Evolutionary conservation across 1,140 invertebrate genomes (phyloP), one percentile per base, ranked within the genome.

Genomic region (Catajapyx aquilonaris): DNA sequence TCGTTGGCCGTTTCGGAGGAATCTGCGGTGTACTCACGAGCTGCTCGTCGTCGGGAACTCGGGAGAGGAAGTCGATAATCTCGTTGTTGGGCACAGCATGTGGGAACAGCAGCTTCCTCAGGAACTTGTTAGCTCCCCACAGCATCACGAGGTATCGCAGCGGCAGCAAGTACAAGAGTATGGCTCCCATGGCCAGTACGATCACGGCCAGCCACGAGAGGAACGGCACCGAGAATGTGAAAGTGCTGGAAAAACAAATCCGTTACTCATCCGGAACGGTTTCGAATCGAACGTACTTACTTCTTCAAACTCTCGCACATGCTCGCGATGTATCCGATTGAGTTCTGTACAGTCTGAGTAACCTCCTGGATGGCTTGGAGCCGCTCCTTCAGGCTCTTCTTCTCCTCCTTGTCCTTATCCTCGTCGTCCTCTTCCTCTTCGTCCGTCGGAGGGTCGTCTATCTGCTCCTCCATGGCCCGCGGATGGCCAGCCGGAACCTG

Each of bases 51-150:
- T 93, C 88, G 16, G 93, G 93, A 37, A 99, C 85, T 44, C 94
- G 64, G 0, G 88, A 93, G 39, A 99, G 61, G 47, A 95, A 76
- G 62, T 99, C 93, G 39, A 97, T 59, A 15, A 97, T 57, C 69
- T 98, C 94, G 61, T 97, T 97, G 56, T 97, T 98, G 11, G 87
- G 84, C 56, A 96, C 81, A 11, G 81, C 80, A 59, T 96, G 78
- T 10, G 93, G 93, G 42, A 86, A 66, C 23, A 96, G 54, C 37
- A 98, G 68, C 57, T 93, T 86, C 43, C 91, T 74, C 7, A 87
- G 78, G 60, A 98, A 97, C 61, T 97, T 97, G 60, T 94, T 91
- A 17, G 94, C 68, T 54, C 93, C 94, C 90, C 90, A 98, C n/a
- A 71, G 66, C 64, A 98, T 73, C 11, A 97, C 70, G 11, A 99